These are phyloP conservation scores for Motacilla tschutschensis DNA, from an alignment of 2,113 vertebrate species.

Conservation along the genomic window DNA sequence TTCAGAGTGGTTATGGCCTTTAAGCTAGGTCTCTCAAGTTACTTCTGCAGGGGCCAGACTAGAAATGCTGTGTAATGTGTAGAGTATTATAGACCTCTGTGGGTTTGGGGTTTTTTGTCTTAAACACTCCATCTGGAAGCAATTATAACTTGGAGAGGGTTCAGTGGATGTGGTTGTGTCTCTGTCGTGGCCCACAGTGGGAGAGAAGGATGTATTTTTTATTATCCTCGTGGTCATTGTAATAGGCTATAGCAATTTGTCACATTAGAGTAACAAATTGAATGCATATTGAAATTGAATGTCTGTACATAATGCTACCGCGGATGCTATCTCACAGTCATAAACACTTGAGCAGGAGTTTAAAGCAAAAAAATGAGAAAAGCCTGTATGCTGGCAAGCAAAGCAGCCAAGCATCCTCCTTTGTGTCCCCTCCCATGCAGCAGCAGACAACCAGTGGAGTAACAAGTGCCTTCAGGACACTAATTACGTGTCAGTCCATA, in stretches of 20 bases:
- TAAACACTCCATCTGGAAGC: constrained; percentile 7
- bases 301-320: not conserved
- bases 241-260: not conserved
- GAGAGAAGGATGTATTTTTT: not conserved
- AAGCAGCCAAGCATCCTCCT: not conserved
- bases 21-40: not conserved
- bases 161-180: not conserved
- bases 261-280: not conserved
- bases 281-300: not conserved
- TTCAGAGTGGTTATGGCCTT: not conserved
- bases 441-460: not conserved
- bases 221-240: fast-evolving
- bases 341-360: not conserved
- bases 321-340: not conserved
- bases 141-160: not conserved
- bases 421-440: not conserved
- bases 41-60: not conserved
- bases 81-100: not conserved
- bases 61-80: not conserved
- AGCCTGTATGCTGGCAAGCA: not conserved
- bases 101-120: not conserved
- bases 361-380: not conserved
- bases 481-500: fast-evolving
- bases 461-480: not conserved
- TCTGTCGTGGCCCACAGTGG: not conserved